Conservation (phyloP, 53 echinoderm and acorn worm species). For the Antedon mediterranea region DNA sequence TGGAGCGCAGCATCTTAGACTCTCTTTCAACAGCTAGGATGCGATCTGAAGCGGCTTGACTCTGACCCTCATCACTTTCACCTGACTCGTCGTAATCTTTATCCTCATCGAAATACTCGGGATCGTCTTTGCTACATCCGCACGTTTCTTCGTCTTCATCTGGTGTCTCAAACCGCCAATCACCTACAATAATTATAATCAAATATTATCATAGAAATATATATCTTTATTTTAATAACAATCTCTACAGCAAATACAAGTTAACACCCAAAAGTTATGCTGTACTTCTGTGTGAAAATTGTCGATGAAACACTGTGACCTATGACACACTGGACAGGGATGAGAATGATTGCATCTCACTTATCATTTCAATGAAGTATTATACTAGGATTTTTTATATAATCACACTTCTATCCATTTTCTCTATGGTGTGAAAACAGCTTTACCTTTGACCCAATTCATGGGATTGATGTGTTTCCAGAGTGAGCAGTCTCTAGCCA, state of each 20-base stretch:
- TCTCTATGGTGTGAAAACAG: background rate
- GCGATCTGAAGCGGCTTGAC: conserved; percentile 17
- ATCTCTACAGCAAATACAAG: too few relatives aligned
- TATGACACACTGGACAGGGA: too few relatives aligned
- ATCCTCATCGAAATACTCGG: conserved; percentile 65
- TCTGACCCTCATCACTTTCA: conserved; percentile 54
- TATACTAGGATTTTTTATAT: background rate
- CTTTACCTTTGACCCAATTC: conserved; percentile 69
- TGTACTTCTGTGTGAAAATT: too few relatives aligned
- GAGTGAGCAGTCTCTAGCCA: conserved; percentile 45
- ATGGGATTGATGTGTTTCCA: conserved; percentile 71
- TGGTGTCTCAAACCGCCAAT: conserved; percentile 49
- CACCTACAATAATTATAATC: conserved; percentile 25
- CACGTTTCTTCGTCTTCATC: conserved; percentile 15
- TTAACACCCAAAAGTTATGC: too few relatives aligned
- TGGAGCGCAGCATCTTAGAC: conserved; percentile 61
- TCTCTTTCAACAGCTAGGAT: conserved; percentile 51
- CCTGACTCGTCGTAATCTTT: conserved; percentile 86
- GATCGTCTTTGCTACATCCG: conserved; percentile 11
- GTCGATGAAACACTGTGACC: too few relatives aligned
- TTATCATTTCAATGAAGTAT: too few relatives aligned
- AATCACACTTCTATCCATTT: background rate
- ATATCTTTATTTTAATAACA: too few relatives aligned
- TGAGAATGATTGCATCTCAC: too few relatives aligned
- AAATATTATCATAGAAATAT: too few relatives aligned